Evolutionary conservation across 2,797 vertebrate species (phyloP).

Genomic region (Dermochelys coriacea): DNA sequence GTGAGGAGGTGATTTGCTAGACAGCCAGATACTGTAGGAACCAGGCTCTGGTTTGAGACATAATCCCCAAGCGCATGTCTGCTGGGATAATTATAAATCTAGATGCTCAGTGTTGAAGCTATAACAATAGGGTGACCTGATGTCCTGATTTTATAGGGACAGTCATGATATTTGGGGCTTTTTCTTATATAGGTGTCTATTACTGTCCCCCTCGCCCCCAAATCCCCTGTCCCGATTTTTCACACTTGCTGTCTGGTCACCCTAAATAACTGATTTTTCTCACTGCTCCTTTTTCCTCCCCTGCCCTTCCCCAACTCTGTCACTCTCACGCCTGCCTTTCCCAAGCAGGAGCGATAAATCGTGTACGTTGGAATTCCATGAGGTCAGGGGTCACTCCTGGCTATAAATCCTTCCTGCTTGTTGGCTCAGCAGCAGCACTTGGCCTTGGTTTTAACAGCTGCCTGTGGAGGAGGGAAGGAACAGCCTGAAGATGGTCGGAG

Average conservation of each 20-base stretch:
- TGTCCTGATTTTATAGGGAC: too few species aligned
- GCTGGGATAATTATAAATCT: fast-evolving
- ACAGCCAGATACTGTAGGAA: neutral
- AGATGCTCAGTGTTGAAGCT: neutral
- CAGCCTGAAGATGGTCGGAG: slow-evolving; percentile 8
- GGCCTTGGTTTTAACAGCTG: slow-evolving; percentile 49
- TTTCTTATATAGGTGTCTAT: too few species aligned
- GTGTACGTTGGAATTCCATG: slow-evolving; percentile 54
- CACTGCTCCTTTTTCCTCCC: neutral
- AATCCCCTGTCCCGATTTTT: too few species aligned
- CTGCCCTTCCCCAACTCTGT: neutral
- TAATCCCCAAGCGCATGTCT: fast-evolving
- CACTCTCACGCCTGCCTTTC: slow-evolving; percentile 2
- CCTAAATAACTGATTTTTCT: neutral
- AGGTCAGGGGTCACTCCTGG: slow-evolving; percentile 48
- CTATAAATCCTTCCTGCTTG: slow-evolving; percentile 64
- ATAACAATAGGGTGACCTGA: too few species aligned
- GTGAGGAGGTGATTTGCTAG: neutral
- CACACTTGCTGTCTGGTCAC: too few species aligned
- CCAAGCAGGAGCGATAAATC: slow-evolving; percentile 43
- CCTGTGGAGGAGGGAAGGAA: neutral
- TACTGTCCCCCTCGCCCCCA: too few species aligned
- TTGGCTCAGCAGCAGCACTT: slow-evolving; percentile 36
- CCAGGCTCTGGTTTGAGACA: fast-evolving
- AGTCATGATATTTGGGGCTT: too few species aligned